These are phyloP conservation scores for Tiliacea aurago DNA, from an alignment of 2,888 invertebrate species.

Conservation along the genomic window DNA sequence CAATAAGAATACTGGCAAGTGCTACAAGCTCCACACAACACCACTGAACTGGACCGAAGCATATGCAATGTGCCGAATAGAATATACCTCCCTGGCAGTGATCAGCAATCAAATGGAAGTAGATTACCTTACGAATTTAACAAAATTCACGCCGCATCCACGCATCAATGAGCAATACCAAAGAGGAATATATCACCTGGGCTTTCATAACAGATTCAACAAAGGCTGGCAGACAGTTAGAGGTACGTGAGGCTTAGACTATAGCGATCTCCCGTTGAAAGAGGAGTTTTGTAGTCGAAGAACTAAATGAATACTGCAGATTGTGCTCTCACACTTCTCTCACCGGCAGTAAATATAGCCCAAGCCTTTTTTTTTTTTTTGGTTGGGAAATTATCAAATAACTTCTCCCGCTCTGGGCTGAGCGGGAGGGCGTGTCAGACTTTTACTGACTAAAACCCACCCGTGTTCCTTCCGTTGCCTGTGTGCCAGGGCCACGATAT, in stretches of 20 bases:
- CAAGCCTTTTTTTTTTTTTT: too few species aligned
- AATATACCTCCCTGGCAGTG: constrained; percentile 71
- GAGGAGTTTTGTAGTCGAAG: not conserved
- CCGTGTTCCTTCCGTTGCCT: too few species aligned
- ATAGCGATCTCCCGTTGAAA: not conserved
- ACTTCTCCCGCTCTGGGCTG: too few species aligned
- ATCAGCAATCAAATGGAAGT: constrained; percentile 68
- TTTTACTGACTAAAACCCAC: too few species aligned
- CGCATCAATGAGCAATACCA: constrained; percentile 16
- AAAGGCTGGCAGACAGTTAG: constrained; percentile 73
- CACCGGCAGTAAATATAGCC: too few species aligned
- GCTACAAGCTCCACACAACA: constrained; percentile 80
- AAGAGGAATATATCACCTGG: constrained; percentile 64
- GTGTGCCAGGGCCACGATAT: too few species aligned
- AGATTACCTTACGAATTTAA: constrained; percentile 33
- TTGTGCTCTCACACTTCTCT: too few species aligned
- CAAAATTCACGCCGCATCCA: not conserved
- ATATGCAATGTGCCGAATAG: constrained; percentile 67
- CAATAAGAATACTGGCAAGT: constrained; percentile 69
- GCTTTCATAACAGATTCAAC: constrained; percentile 66
- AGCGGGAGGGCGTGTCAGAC: too few species aligned
- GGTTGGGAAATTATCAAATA: too few species aligned
- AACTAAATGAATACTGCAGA: not conserved
- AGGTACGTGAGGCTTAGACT: constrained; percentile 65
- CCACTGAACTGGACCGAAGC: constrained; percentile 80